Conservation (phyloP, 2,888 invertebrate genomes). For the Toxonevra muliebris region DNA sequence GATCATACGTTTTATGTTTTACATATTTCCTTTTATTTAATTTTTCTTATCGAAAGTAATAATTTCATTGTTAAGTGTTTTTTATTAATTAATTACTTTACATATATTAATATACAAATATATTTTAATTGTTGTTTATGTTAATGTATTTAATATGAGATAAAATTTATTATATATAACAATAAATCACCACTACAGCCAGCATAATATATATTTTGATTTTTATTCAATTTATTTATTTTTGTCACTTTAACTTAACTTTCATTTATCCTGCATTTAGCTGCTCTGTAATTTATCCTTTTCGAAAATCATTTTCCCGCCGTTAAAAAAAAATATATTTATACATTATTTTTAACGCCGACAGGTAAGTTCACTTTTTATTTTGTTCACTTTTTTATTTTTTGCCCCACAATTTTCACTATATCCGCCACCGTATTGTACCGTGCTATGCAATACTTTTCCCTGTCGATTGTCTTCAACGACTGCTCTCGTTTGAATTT, state of each 20-base stretch:
- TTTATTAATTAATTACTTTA: slow-evolving; percentile 30
- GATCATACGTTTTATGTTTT: slow-evolving; percentile 38
- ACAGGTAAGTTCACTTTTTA: slow-evolving; percentile 10
- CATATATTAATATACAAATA: slow-evolving; percentile 18
- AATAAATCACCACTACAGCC: slow-evolving; percentile 22
- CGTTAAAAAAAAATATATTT: slow-evolving; percentile 25
- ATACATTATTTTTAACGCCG: not conserved
- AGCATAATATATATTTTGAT: slow-evolving; percentile 2
- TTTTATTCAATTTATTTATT: slow-evolving; percentile 11
- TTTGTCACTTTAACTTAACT: not conserved
- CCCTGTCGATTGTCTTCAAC: slow-evolving; percentile 46
- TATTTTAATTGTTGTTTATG: slow-evolving; percentile 25
- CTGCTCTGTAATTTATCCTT: too few relatives aligned
- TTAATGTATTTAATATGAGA: slow-evolving; percentile 12
- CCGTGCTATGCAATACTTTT: slow-evolving; percentile 41
- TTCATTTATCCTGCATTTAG: not conserved
- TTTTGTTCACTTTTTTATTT: too few relatives aligned
- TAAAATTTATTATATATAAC: slow-evolving; percentile 5
- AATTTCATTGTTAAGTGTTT: slow-evolving; percentile 42
- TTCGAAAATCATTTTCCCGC: not conserved
- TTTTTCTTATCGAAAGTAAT: slow-evolving; percentile 41
- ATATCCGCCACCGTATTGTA: slow-evolving; percentile 10
- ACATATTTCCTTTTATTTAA: slow-evolving; percentile 41
- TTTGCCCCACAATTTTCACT: too few relatives aligned
- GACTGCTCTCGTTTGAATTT: slow-evolving; percentile 44